Conservation (phyloP, 2,888 invertebrate genomes). For the Protophormia terraenovae region DNA sequence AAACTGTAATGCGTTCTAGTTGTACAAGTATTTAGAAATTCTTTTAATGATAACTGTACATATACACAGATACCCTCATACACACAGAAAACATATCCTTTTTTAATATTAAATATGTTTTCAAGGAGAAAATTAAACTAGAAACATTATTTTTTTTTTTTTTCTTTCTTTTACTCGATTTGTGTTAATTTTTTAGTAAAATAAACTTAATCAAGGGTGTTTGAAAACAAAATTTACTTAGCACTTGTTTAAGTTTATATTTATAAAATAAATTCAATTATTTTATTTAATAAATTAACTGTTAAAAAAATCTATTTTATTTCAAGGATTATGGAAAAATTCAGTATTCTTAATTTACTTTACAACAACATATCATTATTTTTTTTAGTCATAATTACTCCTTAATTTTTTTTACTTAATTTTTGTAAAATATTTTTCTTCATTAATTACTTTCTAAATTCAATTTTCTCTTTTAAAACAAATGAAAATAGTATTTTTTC, state of each 20-base stretch:
- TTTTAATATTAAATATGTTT: slow-evolving; percentile 47
- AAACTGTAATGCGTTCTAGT: slow-evolving; percentile 46
- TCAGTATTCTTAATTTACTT: too few relatives aligned
- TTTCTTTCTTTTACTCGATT: neutral
- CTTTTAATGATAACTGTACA: slow-evolving; percentile 49
- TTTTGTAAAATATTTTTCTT: neutral
- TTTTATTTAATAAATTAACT: neutral
- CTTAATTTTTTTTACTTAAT: too few relatives aligned
- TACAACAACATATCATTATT: too few relatives aligned
- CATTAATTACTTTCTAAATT: neutral
- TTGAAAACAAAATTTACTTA: neutral
- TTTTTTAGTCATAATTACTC: too few relatives aligned
- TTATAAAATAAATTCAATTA: too few relatives aligned
- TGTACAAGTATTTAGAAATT: slow-evolving; percentile 50
- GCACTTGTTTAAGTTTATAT: neutral
- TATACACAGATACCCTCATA: neutral
- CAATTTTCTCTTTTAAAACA: neutral
- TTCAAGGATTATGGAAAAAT: too few relatives aligned
- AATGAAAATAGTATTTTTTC: too few relatives aligned
- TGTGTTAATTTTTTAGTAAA: neutral
- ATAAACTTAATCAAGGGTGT: slow-evolving; percentile 30
- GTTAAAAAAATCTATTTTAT: too few relatives aligned
- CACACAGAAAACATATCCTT: neutral
- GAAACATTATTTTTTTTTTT: neutral
- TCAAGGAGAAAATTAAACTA: slow-evolving; percentile 51